Evolutionary conservation across 2,888 invertebrate species (phyloP), one percentile per base, ranked within the genome.

Genomic region (Drosophila recens): DNA sequence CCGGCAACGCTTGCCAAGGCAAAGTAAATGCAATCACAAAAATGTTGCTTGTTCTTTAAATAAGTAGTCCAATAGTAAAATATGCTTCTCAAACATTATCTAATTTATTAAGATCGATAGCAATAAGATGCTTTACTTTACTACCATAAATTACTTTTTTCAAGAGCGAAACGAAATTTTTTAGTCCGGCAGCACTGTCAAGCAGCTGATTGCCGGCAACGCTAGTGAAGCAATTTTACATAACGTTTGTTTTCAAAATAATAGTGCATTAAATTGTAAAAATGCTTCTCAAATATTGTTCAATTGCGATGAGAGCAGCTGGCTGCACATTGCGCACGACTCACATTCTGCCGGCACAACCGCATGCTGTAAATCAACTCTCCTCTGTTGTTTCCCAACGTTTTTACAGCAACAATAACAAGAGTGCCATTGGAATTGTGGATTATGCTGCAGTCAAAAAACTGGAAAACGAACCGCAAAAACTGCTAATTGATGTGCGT

Each of bases 401-500:
- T 4, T 10, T 62, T 3, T 74, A 42, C 52, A 57, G 63, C 20
- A 70, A 57, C 61, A 66, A 48, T 30, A 52, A 36, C 1, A 34
- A 17, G 15, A 56, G 20, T 40, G n/a, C 51, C 3, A 80, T 86
- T 57, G 71, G 71, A 17, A 70, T 78, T 53, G 90, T 90, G 30
- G 87, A 86, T 42, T 86, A 86, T 57, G 72, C 70, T 1, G 76
- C 57, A 62, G 87, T 94, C 1, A 92, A 94, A 80, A 91, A 93
- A 17, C 89, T 94, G 61, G 92, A 93, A 49, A 92, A 93, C 59
- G 90, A 93, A 13, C 90, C 92, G 8, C 91, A 92, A 53, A 94
- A 94, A 63, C 85, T 95, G 15, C 94, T 97, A 30, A 94, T 97
- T 70, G 97, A 97, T 93, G 96, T 97, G 0, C 94, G 97, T 75